A percentile compares a stretch with the other conserved stretches of the same genome.
Conservation (phyloP, 2,797 vertebrate genomes). For the Oryzias dopingdopingensis region DNA sequence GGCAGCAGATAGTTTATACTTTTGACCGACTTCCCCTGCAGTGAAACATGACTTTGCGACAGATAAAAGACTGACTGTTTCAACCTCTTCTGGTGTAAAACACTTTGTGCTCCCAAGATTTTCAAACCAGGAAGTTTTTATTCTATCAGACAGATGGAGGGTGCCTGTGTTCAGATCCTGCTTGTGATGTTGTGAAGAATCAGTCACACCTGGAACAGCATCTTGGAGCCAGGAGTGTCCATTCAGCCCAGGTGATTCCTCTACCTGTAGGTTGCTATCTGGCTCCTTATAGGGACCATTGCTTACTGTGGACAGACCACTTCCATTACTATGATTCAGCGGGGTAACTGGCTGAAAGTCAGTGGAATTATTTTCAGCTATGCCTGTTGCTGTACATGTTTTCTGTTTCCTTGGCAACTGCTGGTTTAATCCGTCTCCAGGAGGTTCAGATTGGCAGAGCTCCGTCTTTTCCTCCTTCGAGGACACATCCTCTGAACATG, state of each 20-base stretch:
- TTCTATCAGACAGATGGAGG: slow-evolving; percentile 7
- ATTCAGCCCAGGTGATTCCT: slow-evolving; percentile 24
- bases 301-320: slow-evolving; percentile 2
- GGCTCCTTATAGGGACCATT: slow-evolving; percentile 24
- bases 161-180: background rate
- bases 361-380: slow-evolving; percentile 16
- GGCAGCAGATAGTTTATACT: slow-evolving; percentile 40
- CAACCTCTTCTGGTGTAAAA: slow-evolving; percentile 32
- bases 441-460: background rate
- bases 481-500: slow-evolving; percentile 17
- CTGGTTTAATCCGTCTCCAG: slow-evolving; percentile 17
- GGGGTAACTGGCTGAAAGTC: background rate
- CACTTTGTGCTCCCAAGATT: slow-evolving; percentile 19
- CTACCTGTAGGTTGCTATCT: slow-evolving; percentile 9
- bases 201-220: slow-evolving; percentile 13
- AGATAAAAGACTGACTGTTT: slow-evolving; percentile 21
- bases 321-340: slow-evolving; percentile 21
- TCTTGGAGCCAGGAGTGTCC: slow-evolving; percentile 12
- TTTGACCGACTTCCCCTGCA: slow-evolving; percentile 42
- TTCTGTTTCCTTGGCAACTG: slow-evolving; percentile 22
- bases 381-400: slow-evolving; percentile 11
- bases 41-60: slow-evolving; percentile 34
- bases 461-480: slow-evolving; percentile 16
- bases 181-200: slow-evolving; percentile 15
- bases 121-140: slow-evolving; percentile 12